phyloP scores from a whole-genome alignment of 2,888 invertebrate genomes.

The Chloroclysta siterata region DNA sequence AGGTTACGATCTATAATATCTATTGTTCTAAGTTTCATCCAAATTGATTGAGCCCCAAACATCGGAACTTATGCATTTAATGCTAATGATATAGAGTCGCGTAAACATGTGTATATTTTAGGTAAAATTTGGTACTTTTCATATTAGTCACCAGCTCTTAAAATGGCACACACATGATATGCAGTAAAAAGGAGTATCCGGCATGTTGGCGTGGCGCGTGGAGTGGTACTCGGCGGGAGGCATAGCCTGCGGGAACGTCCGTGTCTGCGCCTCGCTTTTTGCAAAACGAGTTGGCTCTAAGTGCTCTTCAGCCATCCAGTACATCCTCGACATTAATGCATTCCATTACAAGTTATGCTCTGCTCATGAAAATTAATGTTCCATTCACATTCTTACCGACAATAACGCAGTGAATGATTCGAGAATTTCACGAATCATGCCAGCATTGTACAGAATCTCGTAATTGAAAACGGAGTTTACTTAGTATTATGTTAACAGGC shows the following conservation, averaged over 20 bases:
- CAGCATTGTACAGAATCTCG: conserved; percentile 55
- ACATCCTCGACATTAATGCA: conserved; percentile 65
- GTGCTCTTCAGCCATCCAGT: conserved; percentile 57
- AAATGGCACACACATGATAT: conserved; percentile 9
- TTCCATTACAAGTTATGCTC: conserved; percentile 66
- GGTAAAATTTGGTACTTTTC: no score
- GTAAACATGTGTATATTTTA: no score
- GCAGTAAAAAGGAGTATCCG: conserved; percentile 41
- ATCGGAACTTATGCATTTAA: no score
- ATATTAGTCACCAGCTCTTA: background rate
- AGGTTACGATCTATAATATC: no score
- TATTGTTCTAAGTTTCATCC: no score
- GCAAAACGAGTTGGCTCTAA: conserved; percentile 56
- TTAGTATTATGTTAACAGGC: conserved; percentile 69
- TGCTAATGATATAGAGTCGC: no score
- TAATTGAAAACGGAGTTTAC: conserved; percentile 77
- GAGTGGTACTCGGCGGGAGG: conserved; percentile 48
- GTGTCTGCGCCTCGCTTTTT: conserved; percentile 61
- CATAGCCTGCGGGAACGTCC: conserved; percentile 52
- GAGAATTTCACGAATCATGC: conserved; percentile 56
- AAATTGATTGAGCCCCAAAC: no score
- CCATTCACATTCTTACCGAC: conserved; percentile 54
- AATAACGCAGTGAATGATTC: conserved; percentile 49
- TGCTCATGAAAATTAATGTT: conserved; percentile 63
- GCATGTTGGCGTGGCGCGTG: conserved; percentile 48